phyloP scores from a whole-genome alignment of 2,888 invertebrate species.

The Diogma glabrata region DNA sequence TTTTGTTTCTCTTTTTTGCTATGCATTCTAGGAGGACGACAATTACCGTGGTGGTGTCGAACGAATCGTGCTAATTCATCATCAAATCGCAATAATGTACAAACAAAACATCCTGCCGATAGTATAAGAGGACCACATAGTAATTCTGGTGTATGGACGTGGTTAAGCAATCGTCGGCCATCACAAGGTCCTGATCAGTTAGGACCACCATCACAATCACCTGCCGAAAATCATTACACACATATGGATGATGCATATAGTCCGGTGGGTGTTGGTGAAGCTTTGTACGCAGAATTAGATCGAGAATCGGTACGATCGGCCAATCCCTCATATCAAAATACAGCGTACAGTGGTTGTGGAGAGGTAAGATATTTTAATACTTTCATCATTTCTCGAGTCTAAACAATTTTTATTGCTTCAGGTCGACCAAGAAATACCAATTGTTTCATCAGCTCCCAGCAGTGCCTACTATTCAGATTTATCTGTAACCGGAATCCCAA shows the following conservation, averaged over 20 bases:
- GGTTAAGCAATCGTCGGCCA: slow-evolving; percentile 33
- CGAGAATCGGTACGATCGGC: slow-evolving; percentile 41
- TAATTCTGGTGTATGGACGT: slow-evolving; percentile 37
- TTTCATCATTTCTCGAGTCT: no score
- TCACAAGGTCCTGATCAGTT: slow-evolving; percentile 39
- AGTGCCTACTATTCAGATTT: slow-evolving; percentile 65
- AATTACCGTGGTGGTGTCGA: slow-evolving; percentile 38
- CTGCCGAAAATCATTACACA: slow-evolving; percentile 59
- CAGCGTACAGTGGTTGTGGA: slow-evolving; percentile 47
- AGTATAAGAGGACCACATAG: slow-evolving; percentile 37
- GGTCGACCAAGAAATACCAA: slow-evolving; percentile 39
- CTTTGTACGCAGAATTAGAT: slow-evolving; percentile 59
- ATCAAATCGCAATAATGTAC: slow-evolving; percentile 32
- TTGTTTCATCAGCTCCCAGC: slow-evolving; percentile 52
- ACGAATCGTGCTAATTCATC: slow-evolving; percentile 30
- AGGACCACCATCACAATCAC: slow-evolving; percentile 40
- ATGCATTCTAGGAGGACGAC: slow-evolving; percentile 29
- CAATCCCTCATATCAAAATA: slow-evolving; percentile 58
- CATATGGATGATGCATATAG: slow-evolving; percentile 54
- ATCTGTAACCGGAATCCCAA: slow-evolving; percentile 41
- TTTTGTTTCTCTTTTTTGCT: background rate
- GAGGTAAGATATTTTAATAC: slow-evolving; percentile 27
- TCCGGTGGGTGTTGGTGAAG: slow-evolving; percentile 46
- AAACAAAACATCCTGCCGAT: slow-evolving; percentile 36
- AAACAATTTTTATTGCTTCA: slow-evolving; percentile 26